Base-by-base conservation (phyloP, 2,113 vertebrate genomes). In the Ochotona princeps region DNA sequence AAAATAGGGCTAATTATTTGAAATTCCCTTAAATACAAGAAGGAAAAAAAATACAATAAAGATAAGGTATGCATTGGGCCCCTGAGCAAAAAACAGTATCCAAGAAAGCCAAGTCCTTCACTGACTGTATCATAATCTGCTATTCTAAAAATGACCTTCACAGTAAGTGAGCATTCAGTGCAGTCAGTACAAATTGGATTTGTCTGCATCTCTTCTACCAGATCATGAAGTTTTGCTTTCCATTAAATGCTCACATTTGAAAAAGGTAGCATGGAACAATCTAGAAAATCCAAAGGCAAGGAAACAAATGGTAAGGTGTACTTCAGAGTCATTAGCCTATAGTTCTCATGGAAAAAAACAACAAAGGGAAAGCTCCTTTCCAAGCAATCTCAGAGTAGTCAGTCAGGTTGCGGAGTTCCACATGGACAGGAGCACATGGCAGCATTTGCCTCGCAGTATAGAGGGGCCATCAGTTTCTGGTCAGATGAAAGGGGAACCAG, bases 271-370 rank as follows among this genome's bases (percentile, higher is more conserved):
- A 78, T 0, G 8, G 32, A 8, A 11, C 60, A 65, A n/a, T 47
- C 30, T 89, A 87, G 49, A 23, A 83, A 87, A 90, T 44, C 28
- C 10, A 32, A 93, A 92, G 63, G 49, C 49, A 92, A 87, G 47
- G 49, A 76, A 76, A 88, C 30, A 60, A 84, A 57, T 23, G 65
- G 9, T 26, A 83, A 91, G 6, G 49, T 63, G 21, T 89, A 11
- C 23, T 26, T 79, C 28, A 57, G 38, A 74, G 78, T 79, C 79
- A 72, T 8, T 72, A 85, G 87, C 80, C n/a, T 54, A 2, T n/a
- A 20, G 78, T 49, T 44, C 87, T 85, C 82, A 51, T 44, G 23
- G 28, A 12, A 87, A 74, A 79, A 60, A 54, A 21, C 8, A n/a
- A 30, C 26, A 6, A 73, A 70, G 13, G 15, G 92, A 32, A 80